Percentiles rank a stretch among this genome's conserved stretches.
phyloP scores from a whole-genome alignment of 2,888 invertebrate species.

The Laothoe populi region DNA sequence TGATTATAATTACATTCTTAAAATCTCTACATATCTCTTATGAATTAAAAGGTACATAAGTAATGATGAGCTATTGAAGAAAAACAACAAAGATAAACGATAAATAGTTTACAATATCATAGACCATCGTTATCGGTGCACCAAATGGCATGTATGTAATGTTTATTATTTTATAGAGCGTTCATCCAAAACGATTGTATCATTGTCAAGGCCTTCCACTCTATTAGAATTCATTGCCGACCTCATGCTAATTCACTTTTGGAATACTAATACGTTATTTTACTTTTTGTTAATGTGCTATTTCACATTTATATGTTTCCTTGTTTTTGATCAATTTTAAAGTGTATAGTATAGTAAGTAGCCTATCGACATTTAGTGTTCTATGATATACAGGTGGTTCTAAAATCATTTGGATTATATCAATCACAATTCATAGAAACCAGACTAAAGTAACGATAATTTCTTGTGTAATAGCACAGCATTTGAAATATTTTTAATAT shows the following conservation, averaged over 20 bases:
- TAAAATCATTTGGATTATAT: background rate
- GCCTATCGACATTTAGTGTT: background rate
- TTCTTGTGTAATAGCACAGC: background rate
- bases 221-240: conserved; percentile 76
- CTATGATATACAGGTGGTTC: background rate
- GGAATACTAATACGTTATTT: conserved; percentile 68
- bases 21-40: background rate
- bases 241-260: conserved; percentile 68
- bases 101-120: background rate
- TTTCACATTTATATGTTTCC: conserved; percentile 50
- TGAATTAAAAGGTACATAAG: background rate
- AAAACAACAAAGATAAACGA: background rate
- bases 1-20: background rate
- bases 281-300: conserved; percentile 56
- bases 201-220: conserved; percentile 77
- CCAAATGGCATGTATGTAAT: conserved; percentile 1
- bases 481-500: background rate
- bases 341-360: conserved; percentile 5
- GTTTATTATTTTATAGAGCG: conserved; percentile 55
- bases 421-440: background rate
- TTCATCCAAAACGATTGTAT: conserved; percentile 67
- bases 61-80: too few species aligned
- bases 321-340: conserved; percentile 41
- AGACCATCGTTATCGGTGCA: conserved; percentile 8
- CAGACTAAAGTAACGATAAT: background rate